Base-by-base conservation (phyloP, 2,797 vertebrate genomes). In the Hirundo rustica region DNA sequence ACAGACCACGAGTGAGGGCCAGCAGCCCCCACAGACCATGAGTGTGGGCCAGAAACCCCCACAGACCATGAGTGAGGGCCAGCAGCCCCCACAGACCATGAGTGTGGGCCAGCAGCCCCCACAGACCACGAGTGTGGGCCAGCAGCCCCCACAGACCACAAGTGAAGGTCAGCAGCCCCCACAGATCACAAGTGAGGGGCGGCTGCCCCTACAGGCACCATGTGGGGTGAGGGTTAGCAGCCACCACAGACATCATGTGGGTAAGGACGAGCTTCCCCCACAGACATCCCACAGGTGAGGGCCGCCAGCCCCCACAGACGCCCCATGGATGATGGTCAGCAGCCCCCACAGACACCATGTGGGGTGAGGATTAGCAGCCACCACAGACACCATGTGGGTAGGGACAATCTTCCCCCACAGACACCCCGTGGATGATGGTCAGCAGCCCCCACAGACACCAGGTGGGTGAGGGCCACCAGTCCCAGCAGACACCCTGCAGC, bases 11-110 rank as follows among this genome's bases (percentile, higher is more conserved):
- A 42, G 40, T 42, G 40, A 42, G 5, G 26, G 32, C 6, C 30
- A 23, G 1, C 5, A 2, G 1, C 2, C 26, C 47, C 7, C 38
- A 23, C 6, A 44, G 2, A 54, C 1, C 0, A 0, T 0, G 0
- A 3, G 2, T 34, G 36, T 76, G 8, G 36, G 47, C 5, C 58
- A 51, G 1, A 18, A 4, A 3, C 0, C 30, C 40, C 17, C 23
- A 21, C 2, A 34, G 2, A 16, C 13, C 3, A 21, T 10, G 10
- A 45, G 10, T 45, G 20, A 21, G 10, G 45, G 45, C 5, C 20
- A 21, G 45, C 20, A 45, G 20, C 45, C 45, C 45, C 36, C 36
- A 42, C 7, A 30, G 14, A 38, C 6, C 1, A 0, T 1, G 0
- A 3, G 2, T 60, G 44, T 60, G 4, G 34, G 10, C 5, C 22